A percentile compares a stretch with the other conserved stretches of the same genome.
phyloP scores from a whole-genome alignment of 2,888 invertebrate species.

The Troglohyphantes excavatus region DNA sequence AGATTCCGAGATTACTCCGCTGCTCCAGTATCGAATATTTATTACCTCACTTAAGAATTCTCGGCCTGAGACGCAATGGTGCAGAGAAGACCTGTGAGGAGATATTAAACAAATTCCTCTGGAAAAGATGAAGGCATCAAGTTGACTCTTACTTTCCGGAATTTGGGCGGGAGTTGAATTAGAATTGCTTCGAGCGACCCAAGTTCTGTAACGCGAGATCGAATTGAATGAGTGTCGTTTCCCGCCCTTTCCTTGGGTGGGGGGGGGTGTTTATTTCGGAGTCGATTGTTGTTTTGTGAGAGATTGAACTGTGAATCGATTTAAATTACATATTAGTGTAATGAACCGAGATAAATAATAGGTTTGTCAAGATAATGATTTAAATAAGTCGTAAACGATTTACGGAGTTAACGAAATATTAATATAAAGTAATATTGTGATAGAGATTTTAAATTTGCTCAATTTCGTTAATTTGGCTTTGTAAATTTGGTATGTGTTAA shows the following conservation, averaged over 20 bases:
- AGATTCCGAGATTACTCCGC: slow-evolving; percentile 1
- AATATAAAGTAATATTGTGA: too few relatives aligned
- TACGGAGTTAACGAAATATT: too few relatives aligned
- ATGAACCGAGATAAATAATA: too few relatives aligned
- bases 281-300: too few relatives aligned
- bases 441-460: too few relatives aligned
- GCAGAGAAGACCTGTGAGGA: background rate
- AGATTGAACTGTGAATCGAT: too few relatives aligned
- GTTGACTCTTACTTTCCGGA: background rate
- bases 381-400: too few relatives aligned
- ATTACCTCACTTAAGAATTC: slow-evolving; percentile 1
- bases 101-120: background rate
- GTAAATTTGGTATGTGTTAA: too few relatives aligned
- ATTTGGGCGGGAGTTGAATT: background rate
- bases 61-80: background rate
- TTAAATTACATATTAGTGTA: too few relatives aligned
- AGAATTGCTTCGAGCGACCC: background rate
- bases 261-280: too few relatives aligned
- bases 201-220: background rate
- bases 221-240: background rate
- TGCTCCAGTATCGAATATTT: slow-evolving; percentile 17
- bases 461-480: too few relatives aligned
- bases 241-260: background rate
- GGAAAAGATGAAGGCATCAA: background rate
- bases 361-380: too few relatives aligned